Percentiles rank a stretch among this genome's conserved stretches.
These are phyloP conservation scores for Haliclona indistincta DNA, from an alignment of 37 sponge, comb jelly and placozoan species.

Conservation along the genomic window DNA sequence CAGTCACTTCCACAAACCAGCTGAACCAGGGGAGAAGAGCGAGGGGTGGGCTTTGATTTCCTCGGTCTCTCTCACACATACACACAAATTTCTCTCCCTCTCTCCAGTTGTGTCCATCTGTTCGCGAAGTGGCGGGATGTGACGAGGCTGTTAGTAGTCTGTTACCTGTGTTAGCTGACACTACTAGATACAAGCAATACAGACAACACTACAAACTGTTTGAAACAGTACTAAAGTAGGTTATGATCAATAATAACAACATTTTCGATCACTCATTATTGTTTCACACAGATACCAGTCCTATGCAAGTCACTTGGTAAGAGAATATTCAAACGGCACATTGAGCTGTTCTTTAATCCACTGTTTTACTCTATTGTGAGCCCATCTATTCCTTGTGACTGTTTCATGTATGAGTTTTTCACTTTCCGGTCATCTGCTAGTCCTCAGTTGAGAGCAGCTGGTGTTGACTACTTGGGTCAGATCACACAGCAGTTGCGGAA, in stretches of 20 bases:
- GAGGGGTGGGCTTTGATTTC: slow-evolving; percentile 84
- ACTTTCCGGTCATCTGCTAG: slow-evolving; percentile 1
- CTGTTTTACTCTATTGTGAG: slow-evolving; percentile 57
- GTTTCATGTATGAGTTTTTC: too few species aligned
- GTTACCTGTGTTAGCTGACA: slow-evolving; percentile 69
- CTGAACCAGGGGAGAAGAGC: slow-evolving; percentile 93
- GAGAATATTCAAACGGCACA: slow-evolving; percentile 53
- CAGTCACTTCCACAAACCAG: slow-evolving; percentile 70
- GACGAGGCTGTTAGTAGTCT: slow-evolving; percentile 22
- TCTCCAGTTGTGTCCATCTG: slow-evolving; percentile 70
- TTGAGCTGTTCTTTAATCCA: slow-evolving; percentile 44
- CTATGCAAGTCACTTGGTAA: slow-evolving; percentile 58
- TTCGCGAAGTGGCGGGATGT: slow-evolving; percentile 69
- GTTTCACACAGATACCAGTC: slow-evolving; percentile 43
- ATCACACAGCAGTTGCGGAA: slow-evolving; percentile 45
- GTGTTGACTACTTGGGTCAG: slow-evolving; percentile 24
- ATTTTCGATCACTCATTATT: too few species aligned
- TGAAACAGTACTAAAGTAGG: slow-evolving; percentile 80
- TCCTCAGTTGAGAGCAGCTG: slow-evolving; percentile 22
- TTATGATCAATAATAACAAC: too few species aligned
- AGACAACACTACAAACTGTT: slow-evolving; percentile 68
- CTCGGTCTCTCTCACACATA: too few species aligned
- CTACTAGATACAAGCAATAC: slow-evolving; percentile 62
- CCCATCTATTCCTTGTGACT: too few species aligned
- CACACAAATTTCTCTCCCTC: too few species aligned